phyloP scores from a whole-genome alignment of 1,140 invertebrate genomes.

The Bombus consobrinus region DNA sequence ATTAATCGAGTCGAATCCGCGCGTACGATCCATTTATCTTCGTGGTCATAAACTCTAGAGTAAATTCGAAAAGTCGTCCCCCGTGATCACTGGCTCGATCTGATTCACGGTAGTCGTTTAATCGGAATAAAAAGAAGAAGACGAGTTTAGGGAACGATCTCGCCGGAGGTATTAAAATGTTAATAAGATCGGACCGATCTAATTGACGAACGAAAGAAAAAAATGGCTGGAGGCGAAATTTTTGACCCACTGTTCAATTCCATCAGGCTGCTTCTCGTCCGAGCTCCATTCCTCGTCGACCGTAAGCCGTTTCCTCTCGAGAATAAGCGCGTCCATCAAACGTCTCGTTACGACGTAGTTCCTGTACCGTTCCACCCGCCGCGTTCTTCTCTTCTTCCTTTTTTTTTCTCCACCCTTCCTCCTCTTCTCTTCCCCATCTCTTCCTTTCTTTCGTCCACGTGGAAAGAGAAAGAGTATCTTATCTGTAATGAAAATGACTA shows the following conservation, averaged over 20 bases:
- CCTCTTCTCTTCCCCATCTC: not conserved
- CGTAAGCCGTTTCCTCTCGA: constrained; percentile 69
- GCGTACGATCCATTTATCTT: constrained; percentile 4
- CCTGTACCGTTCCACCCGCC: constrained; percentile 53
- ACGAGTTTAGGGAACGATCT: not conserved
- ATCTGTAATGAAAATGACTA: constrained; percentile 75
- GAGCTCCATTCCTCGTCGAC: not conserved
- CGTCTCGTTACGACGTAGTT: constrained; percentile 76
- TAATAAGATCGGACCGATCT: constrained; percentile 50
- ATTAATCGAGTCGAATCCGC: not conserved
- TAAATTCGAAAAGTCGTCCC: not conserved
- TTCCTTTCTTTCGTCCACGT: not conserved
- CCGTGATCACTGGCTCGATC: too few species aligned
- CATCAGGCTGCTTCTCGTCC: constrained; percentile 60
- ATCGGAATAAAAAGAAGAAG: constrained; percentile 24
- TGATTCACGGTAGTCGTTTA: constrained; percentile 15
- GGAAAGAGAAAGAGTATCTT: constrained; percentile 48
- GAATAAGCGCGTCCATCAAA: constrained; percentile 81
- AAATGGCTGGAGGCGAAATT: constrained; percentile 52
- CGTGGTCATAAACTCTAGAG: not conserved
- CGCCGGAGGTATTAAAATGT: constrained; percentile 59
- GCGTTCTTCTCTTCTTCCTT: constrained; percentile 56
- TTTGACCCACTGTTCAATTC: constrained; percentile 74
- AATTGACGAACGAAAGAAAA: constrained; percentile 59
- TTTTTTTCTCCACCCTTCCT: not conserved